phyloP scores from a whole-genome alignment of 2,888 invertebrate genomes.

The Lasioglossum pauxillum region DNA sequence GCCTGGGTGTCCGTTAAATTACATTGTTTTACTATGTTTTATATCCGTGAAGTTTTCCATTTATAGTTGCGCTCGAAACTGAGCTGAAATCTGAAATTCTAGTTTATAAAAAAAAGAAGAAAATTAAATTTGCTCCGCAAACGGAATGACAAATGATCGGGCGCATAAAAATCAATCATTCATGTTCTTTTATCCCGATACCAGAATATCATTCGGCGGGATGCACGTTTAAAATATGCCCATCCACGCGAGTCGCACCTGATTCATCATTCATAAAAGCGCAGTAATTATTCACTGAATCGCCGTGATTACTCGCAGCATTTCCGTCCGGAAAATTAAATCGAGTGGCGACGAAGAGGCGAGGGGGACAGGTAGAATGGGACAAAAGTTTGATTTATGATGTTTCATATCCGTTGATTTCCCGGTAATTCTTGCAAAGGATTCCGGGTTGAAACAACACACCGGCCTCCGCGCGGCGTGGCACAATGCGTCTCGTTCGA shows the following conservation, averaged over 20 bases:
- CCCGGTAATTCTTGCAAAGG: slow-evolving; percentile 26
- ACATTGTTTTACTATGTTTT: background rate
- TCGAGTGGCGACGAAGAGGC: background rate
- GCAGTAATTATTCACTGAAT: background rate
- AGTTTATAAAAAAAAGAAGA: background rate
- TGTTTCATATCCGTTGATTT: slow-evolving; percentile 11
- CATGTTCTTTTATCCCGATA: background rate
- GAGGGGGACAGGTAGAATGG: background rate
- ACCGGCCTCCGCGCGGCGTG: background rate
- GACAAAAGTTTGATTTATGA: background rate
- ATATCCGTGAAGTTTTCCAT: background rate
- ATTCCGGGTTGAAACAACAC: slow-evolving; percentile 14
- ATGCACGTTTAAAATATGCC: slow-evolving; percentile 4
- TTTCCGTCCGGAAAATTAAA: background rate
- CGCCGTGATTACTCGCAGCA: background rate
- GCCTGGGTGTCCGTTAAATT: background rate
- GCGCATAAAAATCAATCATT: background rate
- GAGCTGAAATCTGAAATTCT: background rate
- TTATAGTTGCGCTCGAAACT: no score
- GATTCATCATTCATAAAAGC: background rate
- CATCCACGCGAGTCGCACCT: background rate
- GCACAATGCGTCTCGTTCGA: slow-evolving; percentile 42
- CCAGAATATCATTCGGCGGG: background rate
- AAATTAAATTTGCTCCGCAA: background rate
- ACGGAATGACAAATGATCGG: background rate